A percentile compares a stretch with the other conserved stretches of the same genome.
Conservation (phyloP, 1,140 invertebrate species). For the Hyles euphorbiae region DNA sequence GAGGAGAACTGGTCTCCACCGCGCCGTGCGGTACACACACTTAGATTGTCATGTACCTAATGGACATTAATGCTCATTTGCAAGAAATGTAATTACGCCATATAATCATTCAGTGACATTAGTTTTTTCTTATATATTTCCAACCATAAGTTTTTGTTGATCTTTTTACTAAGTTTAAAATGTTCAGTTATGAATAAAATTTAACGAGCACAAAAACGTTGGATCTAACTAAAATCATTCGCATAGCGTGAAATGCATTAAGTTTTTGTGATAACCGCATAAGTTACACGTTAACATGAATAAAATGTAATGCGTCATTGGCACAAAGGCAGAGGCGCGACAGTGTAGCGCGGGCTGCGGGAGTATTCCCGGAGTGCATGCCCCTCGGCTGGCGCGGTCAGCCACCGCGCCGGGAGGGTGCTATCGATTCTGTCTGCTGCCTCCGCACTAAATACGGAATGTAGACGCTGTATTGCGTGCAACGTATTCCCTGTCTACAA, state of each 20-base stretch:
- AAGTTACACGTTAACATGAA: background rate
- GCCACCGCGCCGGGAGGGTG: slow-evolving; percentile 30
- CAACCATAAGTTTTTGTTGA: too few relatives aligned
- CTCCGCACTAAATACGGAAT: slow-evolving; percentile 48
- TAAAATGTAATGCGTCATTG: slow-evolving; percentile 1
- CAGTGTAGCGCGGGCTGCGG: too few relatives aligned
- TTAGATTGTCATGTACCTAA: too few relatives aligned
- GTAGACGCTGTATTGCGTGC: slow-evolving; percentile 24
- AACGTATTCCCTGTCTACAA: slow-evolving; percentile 6
- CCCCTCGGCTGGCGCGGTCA: slow-evolving; percentile 43
- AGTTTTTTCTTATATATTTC: too few relatives aligned
- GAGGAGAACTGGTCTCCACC: too few relatives aligned
- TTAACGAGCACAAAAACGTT: background rate
- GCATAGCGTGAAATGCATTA: background rate
- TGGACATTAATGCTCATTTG: too few relatives aligned
- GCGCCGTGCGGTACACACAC: too few relatives aligned
- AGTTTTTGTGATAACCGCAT: background rate
- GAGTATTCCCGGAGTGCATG: slow-evolving; percentile 27
- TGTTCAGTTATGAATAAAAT: background rate
- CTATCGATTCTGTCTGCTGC: slow-evolving; percentile 66
- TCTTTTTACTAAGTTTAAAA: too few relatives aligned
- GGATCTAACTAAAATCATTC: background rate
- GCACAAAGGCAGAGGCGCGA: background rate
- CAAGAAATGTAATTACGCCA: too few relatives aligned
- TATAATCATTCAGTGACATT: too few relatives aligned